Evolutionary conservation across 2,888 invertebrate species (phyloP).

Genomic region (Azorinus chamasolen): DNA sequence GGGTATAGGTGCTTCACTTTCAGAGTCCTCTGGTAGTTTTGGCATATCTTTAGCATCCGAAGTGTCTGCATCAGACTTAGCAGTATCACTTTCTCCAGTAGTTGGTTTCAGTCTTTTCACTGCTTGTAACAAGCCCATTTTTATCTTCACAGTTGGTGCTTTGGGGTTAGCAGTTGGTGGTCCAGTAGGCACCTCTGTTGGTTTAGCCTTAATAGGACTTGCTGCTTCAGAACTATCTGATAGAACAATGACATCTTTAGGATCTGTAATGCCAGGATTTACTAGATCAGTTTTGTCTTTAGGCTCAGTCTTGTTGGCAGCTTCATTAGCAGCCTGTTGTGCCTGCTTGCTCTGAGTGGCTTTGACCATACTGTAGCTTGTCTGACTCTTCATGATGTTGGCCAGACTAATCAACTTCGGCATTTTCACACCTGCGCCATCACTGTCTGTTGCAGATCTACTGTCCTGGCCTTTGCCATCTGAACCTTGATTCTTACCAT

Average conservation of each 20-base stretch:
- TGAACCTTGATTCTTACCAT: too few relatives aligned
- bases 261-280: too few relatives aligned
- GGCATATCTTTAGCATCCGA: conserved; percentile 9
- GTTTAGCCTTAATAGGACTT: too few relatives aligned
- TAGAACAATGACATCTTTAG: conserved; percentile 34
- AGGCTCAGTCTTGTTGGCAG: not conserved
- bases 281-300: too few relatives aligned
- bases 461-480: too few relatives aligned
- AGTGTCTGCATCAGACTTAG: conserved; percentile 24
- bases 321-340: not conserved
- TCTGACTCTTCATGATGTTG: conserved; percentile 41
- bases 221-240: conserved; percentile 24
- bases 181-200: too few relatives aligned
- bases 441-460: not conserved
- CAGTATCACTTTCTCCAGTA: conserved; percentile 6
- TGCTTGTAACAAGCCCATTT: conserved; percentile 60
- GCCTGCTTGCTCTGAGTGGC: not conserved
- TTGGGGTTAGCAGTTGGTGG: not conserved
- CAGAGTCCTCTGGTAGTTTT: conserved; percentile 19
- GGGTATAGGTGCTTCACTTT: conserved; percentile 37
- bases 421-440: not conserved
- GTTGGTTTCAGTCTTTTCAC: conserved; percentile 50
- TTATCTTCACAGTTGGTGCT: conserved; percentile 59
- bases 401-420: conserved; percentile 36
- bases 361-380: conserved; percentile 27